Evolutionary conservation across 2,113 vertebrate species (phyloP).

Genomic region (Leucopsar rothschildi): DNA sequence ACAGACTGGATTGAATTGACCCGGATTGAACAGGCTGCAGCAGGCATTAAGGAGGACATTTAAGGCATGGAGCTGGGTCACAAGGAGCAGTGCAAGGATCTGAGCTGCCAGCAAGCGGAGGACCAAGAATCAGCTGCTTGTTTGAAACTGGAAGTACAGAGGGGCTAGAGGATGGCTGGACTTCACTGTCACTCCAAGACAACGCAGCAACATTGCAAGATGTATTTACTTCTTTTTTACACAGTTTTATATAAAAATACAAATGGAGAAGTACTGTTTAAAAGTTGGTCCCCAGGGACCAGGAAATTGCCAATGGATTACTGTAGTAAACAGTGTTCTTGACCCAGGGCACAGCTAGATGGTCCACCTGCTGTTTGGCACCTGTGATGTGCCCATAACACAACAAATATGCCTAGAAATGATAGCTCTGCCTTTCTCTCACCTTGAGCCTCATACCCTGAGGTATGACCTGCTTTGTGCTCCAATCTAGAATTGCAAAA

Average conservation of each 20-base stretch:
- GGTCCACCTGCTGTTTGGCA: neutral
- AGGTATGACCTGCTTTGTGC: neutral
- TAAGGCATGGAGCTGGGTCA: neutral
- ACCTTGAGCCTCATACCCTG: neutral
- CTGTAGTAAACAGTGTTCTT: neutral
- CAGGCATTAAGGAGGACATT: too few relatives aligned
- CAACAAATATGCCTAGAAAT: accelerated
- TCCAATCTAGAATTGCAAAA: too few relatives aligned
- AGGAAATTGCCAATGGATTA: neutral
- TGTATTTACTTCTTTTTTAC: neutral
- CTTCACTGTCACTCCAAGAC: neutral
- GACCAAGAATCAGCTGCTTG: neutral
- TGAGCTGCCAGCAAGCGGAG: neutral
- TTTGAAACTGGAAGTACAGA: neutral
- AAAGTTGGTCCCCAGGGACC: neutral
- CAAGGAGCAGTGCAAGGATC: accelerated
- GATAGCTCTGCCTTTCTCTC: neutral
- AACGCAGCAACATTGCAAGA: neutral
- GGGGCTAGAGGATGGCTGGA: neutral
- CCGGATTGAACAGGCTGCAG: too few relatives aligned
- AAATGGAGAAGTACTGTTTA: neutral
- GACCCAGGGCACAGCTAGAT: neutral
- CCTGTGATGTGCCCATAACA: too few relatives aligned
- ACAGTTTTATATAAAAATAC: neutral
- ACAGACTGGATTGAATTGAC: neutral